Base-by-base conservation (phyloP, 2,888 invertebrate genomes). In the Noctua pronuba region DNA sequence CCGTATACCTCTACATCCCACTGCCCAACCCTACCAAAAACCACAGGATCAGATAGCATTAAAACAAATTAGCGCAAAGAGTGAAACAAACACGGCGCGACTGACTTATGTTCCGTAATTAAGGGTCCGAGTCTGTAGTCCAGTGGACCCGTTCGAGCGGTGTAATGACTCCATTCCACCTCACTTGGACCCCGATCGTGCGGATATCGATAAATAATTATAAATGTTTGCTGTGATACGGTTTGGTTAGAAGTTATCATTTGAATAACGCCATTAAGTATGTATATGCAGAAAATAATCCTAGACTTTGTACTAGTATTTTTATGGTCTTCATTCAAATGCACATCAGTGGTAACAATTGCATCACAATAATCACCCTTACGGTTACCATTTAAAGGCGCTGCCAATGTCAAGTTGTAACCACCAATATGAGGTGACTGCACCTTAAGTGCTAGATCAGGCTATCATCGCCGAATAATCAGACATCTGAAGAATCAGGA, bases 101-200 rank as follows among this genome's bases (percentile, higher is more conserved):
- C 89, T 95, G 95, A 95, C 93, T 94, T 95, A 95, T 95, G 95
- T 92, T 89, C 89, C 90, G 93, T 95, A 95, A 96, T 95, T 95
- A 96, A 95, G 91, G 92, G 91, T 60, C 66, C 66, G 49, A 44
- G 80, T 67, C 92, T 93, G 91, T 92, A 66, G 60, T 38, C 49
- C 76, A 52, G 31, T 67, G 79, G 77, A 83, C 79, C 82, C 71
- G 82, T 81, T 74, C 77, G 38, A 64, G 67, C 67, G 74, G 81
- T 82, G 80, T 86, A 88, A 88, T 87, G 88, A 88, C 88, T 87
- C 82, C 88, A 88, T 88, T 78, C 73, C 75, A 69, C 38, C 35
- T 73, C 83, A 62, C 74, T 75, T 70, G 68, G 52, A 62, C 35
- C 46, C 55, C 55, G 77, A 82, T 85, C 78, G 78, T 44, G 7